Evolutionary conservation across 2,888 invertebrate genomes (phyloP), one percentile per base, ranked within the genome.

Genomic region (Campopleginae sp.): DNA sequence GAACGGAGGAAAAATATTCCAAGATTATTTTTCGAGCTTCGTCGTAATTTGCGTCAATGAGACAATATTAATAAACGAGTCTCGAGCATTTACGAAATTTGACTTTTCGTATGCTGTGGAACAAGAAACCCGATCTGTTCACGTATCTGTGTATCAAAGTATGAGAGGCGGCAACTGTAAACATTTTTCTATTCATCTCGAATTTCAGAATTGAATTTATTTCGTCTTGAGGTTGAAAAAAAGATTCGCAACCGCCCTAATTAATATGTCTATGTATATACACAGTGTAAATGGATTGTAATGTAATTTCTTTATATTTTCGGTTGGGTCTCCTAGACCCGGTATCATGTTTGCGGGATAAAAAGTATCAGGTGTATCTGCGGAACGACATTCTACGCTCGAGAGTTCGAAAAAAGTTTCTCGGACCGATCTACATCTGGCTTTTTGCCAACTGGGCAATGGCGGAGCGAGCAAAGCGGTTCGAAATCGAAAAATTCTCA

Each of bases 371-470:
- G 54, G 12, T 2, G 12, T 19, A 27, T 5, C 27, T 27, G 14
- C 19, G 10, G 27, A 58, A 58, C 14, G 5, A 58, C 5, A 10
- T 6, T 14, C 14, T 27, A 27, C 58, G 27, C 27, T 27, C 58
- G 27, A 14, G 10, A 14, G 27, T 54, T 54, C 12, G 23, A 23
- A 4, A 23, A 54, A 27, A 14, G n/a, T 58, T 1, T 27, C 27
- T 14, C 14, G 14, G 14, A 14, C 58, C 27, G 58, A 27, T 58
- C 27, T 58, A 38, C 65, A 65, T n/a, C 38, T 38, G 65, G 51
- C 79, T 71, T 54, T 58, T 76, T 38, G 51, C 48, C 48, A 51
- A 81, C 65, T 82, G 79, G 70, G 79, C 75, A 75, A 75, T 48
- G 71, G 75, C 68, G 54, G 58, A 85, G 78, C 78, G 75, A 81